Evolutionary conservation across 2,888 invertebrate genomes (phyloP), one percentile per base, ranked within the genome.

Genomic region (Limulus polyphemus): DNA sequence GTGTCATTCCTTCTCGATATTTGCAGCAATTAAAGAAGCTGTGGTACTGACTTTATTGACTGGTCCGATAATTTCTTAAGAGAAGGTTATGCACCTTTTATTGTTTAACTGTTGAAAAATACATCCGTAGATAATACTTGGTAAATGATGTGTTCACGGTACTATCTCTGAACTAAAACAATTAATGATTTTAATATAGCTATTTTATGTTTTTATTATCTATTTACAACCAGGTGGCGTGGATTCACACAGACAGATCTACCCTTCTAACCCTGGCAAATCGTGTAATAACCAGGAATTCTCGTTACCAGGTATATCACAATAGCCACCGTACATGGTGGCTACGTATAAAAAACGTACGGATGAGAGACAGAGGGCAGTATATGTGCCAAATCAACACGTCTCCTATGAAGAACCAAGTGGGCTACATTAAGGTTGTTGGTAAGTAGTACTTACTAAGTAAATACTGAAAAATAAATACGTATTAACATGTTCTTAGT

Each of bases 221-320:
- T 11, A 11, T 54, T 54, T 11, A 32, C 32, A 3, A 61, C 12
- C 64, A 93, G 92, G 91, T 93, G 69, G 92, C 92, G 72, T 93
- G 92, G 92, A 92, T 93, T 87, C 88, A 92, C 77, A 91, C 89
- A 77, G 91, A 92, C 77, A 90, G 91, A 78, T 90, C 90, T 58
- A 91, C 92, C 57, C 91, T 93, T 73, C 65, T 68, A 7, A 68
- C 68, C 1, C 56, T 68, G 2, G 62, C 63, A 16, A 67, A 68
- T 17, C 62, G 67, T 17, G 68, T 68, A 9, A 68, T 68, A 14
- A 68, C 68, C 5, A 62, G 67, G n/a, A 68, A 65, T 47, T 58
- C 60, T 11, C 60, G 68, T 5, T 68, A 65, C 61, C 63, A 64
- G 51, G 67, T 68, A 10, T 67, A 65, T 12, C 67, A 68, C 56